These are phyloP conservation scores for Lithosia quadra DNA, from an alignment of 2,888 invertebrate species.

Conservation along the genomic window DNA sequence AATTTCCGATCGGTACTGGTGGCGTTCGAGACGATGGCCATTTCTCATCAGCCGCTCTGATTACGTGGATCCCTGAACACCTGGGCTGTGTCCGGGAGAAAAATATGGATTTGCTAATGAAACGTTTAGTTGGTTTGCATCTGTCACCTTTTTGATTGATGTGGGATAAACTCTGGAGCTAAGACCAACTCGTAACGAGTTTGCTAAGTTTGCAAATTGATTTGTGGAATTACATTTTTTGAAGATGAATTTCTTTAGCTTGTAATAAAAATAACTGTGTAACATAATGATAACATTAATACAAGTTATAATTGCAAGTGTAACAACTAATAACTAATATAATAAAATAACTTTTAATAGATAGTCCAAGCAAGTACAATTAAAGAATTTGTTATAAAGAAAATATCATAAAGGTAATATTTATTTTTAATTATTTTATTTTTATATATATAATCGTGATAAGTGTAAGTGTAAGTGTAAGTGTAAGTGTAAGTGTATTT, in stretches of 20 bases:
- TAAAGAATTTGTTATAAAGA: too few relatives aligned
- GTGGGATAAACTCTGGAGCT: conserved; percentile 51
- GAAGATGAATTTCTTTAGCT: neutral
- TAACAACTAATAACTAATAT: too few relatives aligned
- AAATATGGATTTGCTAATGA: conserved; percentile 74
- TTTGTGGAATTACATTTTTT: conserved; percentile 9
- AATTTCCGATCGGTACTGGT: conserved; percentile 59
- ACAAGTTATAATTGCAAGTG: too few relatives aligned
- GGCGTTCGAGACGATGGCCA: conserved; percentile 50
- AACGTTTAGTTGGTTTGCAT: conserved; percentile 67
- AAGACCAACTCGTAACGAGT: conserved; percentile 52
- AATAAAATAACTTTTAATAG: too few relatives aligned
- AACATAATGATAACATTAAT: too few relatives aligned
- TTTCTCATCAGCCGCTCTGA: conserved; percentile 60
- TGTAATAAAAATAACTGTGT: neutral
- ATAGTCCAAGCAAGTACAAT: too few relatives aligned
- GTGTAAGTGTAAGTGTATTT: too few relatives aligned
- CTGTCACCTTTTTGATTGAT: conserved; percentile 70
- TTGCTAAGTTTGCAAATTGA: conserved; percentile 26
- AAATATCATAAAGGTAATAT: too few relatives aligned
- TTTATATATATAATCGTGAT: too few relatives aligned
- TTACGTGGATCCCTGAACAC: conserved; percentile 54
- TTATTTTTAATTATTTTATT: too few relatives aligned
- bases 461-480: too few relatives aligned
- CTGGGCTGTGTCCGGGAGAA: conserved; percentile 57